These are phyloP conservation scores for Gouania willdenowi DNA, from an alignment of 2,797 vertebrate genomes.

Conservation along the genomic window DNA sequence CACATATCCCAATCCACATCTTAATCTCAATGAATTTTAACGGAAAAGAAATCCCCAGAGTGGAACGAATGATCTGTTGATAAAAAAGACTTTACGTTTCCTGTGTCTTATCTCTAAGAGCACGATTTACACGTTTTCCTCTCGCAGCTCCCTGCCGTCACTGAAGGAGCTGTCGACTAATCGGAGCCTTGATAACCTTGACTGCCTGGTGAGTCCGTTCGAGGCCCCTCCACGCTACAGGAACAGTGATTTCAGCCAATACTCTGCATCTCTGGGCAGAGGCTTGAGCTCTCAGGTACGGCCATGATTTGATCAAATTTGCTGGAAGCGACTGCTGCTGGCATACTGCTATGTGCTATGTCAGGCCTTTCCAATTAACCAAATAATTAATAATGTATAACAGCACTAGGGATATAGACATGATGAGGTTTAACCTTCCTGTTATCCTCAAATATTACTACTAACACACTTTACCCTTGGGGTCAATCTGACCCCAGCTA, in stretches of 20 bases:
- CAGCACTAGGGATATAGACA: too few relatives aligned
- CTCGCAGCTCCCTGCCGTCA: conserved; percentile 71
- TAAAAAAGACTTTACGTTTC: conserved; percentile 24
- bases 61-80: conserved; percentile 39
- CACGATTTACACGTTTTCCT: conserved; percentile 23
- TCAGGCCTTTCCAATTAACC: too few relatives aligned
- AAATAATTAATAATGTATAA: too few relatives aligned
- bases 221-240: conserved; percentile 84
- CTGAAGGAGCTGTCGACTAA: conserved; percentile 76
- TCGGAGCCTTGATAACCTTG: conserved; percentile 94
- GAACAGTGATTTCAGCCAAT: conserved; percentile 85
- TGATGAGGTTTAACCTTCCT: too few relatives aligned
- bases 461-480: too few relatives aligned
- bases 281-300: conserved; percentile 78
- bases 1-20: conserved; percentile 29
- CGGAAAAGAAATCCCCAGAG: conserved; percentile 24
- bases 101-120: conserved; percentile 16
- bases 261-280: conserved; percentile 77
- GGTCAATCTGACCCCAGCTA: too few relatives aligned
- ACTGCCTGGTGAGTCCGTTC: conserved; percentile 87
- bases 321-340: too few relatives aligned
- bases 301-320: background rate
- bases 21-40: conserved; percentile 37
- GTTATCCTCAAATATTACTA: too few relatives aligned
- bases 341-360: too few relatives aligned